phyloP scores from a whole-genome alignment of 2,797 vertebrate genomes.

The Parambassis ranga region DNA sequence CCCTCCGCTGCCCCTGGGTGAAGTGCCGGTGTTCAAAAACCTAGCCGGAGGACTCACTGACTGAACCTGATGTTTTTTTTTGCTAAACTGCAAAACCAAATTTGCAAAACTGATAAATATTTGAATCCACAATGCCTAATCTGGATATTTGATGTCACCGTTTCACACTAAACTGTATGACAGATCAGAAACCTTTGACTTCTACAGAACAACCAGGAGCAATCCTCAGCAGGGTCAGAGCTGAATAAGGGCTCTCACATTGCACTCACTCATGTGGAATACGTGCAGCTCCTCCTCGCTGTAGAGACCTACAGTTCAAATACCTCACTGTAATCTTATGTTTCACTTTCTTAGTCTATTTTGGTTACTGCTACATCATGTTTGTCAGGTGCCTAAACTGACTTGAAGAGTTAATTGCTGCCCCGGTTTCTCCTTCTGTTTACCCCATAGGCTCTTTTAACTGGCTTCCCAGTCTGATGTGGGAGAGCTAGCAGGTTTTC shows the following conservation, averaged over 20 bases:
- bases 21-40: slow-evolving; percentile 55
- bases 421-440: slow-evolving; percentile 15
- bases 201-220: slow-evolving; percentile 15
- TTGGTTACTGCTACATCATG: slow-evolving; percentile 12
- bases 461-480: slow-evolving; percentile 14
- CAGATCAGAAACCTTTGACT: neutral
- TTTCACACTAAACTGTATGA: neutral
- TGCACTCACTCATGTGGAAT: slow-evolving; percentile 56
- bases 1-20: slow-evolving; percentile 61
- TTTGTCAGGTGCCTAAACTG: slow-evolving; percentile 5
- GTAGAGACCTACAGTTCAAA: slow-evolving; percentile 16
- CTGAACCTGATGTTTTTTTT: neutral
- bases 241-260: slow-evolving; percentile 49
- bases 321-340: neutral
- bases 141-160: neutral
- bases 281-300: slow-evolving; percentile 42
- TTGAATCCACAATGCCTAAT: neutral
- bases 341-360: slow-evolving; percentile 4
- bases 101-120: neutral
- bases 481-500: slow-evolving; percentile 22
- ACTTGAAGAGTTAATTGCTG: slow-evolving; percentile 30
- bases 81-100: neutral
- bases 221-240: slow-evolving; percentile 22
- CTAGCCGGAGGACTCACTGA: slow-evolving; percentile 29
- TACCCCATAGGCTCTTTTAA: slow-evolving; percentile 21